Percentiles rank a stretch among this genome's conserved stretches.
These are phyloP conservation scores for Bradypodion pumilum DNA, from an alignment of 2,797 vertebrate species.

Conservation along the genomic window DNA sequence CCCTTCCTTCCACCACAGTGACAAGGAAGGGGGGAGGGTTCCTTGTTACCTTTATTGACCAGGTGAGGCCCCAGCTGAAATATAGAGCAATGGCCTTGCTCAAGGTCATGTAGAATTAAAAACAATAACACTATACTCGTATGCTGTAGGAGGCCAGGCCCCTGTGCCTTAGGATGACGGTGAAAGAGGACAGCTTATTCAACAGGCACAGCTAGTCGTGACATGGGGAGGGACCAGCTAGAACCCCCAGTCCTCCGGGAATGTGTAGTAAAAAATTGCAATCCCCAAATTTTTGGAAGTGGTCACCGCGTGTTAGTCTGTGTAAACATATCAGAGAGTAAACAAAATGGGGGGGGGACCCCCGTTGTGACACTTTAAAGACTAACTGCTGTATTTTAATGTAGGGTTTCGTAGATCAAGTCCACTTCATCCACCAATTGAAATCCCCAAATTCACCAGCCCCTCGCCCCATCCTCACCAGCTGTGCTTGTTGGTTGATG, in stretches of 20 bases:
- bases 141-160: not conserved
- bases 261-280: not conserved
- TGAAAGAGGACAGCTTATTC: not conserved
- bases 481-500: not conserved
- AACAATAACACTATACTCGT: not conserved
- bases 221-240: not conserved
- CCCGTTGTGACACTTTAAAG: too few species aligned
- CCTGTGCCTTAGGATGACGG: not conserved
- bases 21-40: too few species aligned
- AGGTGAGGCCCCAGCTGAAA: not conserved
- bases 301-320: too few species aligned
- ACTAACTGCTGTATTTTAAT: too few species aligned
- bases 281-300: too few species aligned
- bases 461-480: not conserved
- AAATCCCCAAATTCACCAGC: too few species aligned
- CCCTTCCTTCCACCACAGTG: not conserved
- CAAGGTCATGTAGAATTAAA: conserved; percentile 22
- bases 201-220: not conserved
- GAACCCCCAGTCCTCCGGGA: not conserved
- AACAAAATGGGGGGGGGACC: too few species aligned
- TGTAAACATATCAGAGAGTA: too few species aligned
- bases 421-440: too few species aligned
- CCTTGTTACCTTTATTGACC: not conserved
- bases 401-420: too few species aligned
- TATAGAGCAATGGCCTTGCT: not conserved